phyloP scores from a whole-genome alignment of 2,113 vertebrate species.

The Notiomystis cincta region DNA sequence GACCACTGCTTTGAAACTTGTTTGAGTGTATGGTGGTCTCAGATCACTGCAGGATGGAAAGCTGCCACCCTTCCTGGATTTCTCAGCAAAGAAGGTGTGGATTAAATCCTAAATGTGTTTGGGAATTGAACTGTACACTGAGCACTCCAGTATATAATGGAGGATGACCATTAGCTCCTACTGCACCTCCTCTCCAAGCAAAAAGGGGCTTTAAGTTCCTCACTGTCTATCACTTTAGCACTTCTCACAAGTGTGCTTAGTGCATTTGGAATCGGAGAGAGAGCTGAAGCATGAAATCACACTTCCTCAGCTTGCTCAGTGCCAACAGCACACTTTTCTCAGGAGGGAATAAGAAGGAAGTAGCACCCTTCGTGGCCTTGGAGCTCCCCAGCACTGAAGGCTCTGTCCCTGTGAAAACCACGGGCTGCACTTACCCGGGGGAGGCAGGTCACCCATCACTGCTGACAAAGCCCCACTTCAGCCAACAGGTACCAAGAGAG shows the following conservation, averaged over 20 bases:
- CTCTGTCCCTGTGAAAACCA: not conserved
- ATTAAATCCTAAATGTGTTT: not conserved
- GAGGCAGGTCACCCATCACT: not conserved
- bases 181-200: not conserved
- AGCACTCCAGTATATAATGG: not conserved
- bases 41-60: not conserved
- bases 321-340: not conserved
- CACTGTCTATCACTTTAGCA: not conserved
- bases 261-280: not conserved
- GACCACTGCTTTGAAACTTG: not conserved
- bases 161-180: not conserved
- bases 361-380: not conserved
- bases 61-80: not conserved
- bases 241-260: not conserved
- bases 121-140: not conserved
- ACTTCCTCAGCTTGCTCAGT: not conserved
- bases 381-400: not conserved
- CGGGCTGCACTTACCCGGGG: not conserved
- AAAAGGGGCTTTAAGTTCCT: not conserved
- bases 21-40: not conserved
- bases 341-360: not conserved
- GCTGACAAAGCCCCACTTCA: not conserved
- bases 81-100: not conserved
- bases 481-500: fast-evolving
- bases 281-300: conserved; percentile 16